phyloP scores from a whole-genome alignment of 2,888 invertebrate species.

The Odontocerum albicorne region DNA sequence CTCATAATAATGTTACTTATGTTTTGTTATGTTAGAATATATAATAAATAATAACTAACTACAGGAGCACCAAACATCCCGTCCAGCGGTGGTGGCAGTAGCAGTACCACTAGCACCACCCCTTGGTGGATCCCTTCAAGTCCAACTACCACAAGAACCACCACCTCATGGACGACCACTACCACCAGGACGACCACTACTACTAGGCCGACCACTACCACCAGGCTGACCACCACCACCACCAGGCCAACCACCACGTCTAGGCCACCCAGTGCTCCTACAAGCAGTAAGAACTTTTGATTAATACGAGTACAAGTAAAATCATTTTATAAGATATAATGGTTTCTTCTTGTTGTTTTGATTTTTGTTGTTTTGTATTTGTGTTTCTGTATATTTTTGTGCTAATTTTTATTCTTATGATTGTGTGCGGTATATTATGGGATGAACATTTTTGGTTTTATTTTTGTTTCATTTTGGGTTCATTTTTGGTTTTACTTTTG shows the following conservation, averaged over 20 bases:
- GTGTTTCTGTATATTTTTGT: too few species aligned
- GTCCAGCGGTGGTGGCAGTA: constrained; percentile 22
- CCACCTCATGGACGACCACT: constrained; percentile 43
- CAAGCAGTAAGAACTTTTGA: constrained; percentile 9
- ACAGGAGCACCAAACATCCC: constrained; percentile 6
- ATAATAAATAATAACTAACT: background rate
- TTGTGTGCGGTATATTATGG: too few species aligned
- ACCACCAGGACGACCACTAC: constrained; percentile 41
- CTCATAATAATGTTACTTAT: too few species aligned
- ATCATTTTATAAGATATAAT: background rate
- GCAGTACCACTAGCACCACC: constrained; percentile 31
- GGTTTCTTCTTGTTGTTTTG: too few species aligned
- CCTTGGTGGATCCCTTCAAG: constrained; percentile 38
- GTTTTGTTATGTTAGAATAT: background rate
- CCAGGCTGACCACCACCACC: constrained; percentile 21
- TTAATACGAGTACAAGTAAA: background rate
- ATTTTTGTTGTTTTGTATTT: too few species aligned
- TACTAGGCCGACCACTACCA: constrained; percentile 42
- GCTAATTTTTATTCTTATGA: too few species aligned
- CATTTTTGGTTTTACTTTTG: too few species aligned
- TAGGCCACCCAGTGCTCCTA: constrained; percentile 37
- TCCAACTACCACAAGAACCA: constrained; percentile 43
- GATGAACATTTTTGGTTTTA: too few species aligned
- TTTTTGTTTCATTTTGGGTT: too few species aligned
- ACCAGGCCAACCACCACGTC: constrained; percentile 38